These are phyloP conservation scores for Phylloscopus collybita DNA, from an alignment of 2,797 vertebrate species.

Conservation along the genomic window DNA sequence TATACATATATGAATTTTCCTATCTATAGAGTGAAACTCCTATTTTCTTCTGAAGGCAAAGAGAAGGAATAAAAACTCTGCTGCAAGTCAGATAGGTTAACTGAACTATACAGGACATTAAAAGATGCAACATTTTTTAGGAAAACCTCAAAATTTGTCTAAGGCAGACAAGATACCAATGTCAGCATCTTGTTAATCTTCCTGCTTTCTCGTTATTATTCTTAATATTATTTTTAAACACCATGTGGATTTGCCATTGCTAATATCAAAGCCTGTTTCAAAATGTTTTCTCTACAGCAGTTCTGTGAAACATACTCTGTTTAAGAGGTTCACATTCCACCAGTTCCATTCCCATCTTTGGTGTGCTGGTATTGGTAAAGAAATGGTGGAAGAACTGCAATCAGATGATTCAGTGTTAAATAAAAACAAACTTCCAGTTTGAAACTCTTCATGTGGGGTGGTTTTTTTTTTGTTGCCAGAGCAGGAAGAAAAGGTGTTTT, in stretches of 20 bases:
- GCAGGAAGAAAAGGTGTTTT: not conserved
- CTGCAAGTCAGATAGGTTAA: not conserved
- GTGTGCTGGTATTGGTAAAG: not conserved
- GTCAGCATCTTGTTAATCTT: not conserved
- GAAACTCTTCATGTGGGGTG: not conserved
- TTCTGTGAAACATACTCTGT: not conserved
- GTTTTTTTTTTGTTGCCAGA: not conserved
- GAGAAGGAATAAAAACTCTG: not conserved
- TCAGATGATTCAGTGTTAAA: not conserved
- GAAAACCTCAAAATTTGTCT: not conserved
- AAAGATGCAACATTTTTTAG: not conserved
- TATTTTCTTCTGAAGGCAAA: not conserved
- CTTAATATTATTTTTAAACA: not conserved
- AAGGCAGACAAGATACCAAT: not conserved
- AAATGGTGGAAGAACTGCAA: not conserved
- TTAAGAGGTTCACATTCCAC: not conserved
- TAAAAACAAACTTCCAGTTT: constrained; percentile 15
- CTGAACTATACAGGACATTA: not conserved
- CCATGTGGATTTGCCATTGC: not conserved
- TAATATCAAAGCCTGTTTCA: not conserved
- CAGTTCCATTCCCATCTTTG: not conserved
- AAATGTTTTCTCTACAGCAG: not conserved
- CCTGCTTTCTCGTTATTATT: not conserved
- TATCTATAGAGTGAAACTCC: not conserved
- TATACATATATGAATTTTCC: not conserved